These are phyloP conservation scores for Xanthorhoe designata DNA, from an alignment of 2,888 invertebrate species.

Conservation along the genomic window DNA sequence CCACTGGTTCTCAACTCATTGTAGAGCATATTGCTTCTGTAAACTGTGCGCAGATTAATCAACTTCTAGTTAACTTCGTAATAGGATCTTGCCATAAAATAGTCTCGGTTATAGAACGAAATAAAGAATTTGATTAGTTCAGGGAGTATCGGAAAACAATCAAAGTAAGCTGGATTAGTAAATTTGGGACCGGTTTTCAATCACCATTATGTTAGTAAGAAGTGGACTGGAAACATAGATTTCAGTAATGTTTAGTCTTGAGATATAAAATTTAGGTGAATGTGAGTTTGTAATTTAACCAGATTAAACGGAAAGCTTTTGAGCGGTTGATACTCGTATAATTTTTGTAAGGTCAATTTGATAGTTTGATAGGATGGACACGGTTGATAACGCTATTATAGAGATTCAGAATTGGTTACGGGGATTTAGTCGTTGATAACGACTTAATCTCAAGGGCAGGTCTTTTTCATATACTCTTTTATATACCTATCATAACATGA, in stretches of 20 bases:
- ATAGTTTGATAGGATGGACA: too few relatives aligned
- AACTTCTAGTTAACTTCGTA: conserved; percentile 36
- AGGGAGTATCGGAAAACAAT: conserved; percentile 23
- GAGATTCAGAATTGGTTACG: too few relatives aligned
- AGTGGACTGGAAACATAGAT: background rate
- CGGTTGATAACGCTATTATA: too few relatives aligned
- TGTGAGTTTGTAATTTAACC: too few relatives aligned
- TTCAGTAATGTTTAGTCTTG: background rate
- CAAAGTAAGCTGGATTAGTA: conserved; percentile 8
- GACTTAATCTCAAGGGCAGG: too few relatives aligned
- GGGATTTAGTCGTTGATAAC: too few relatives aligned
- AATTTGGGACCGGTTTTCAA: background rate
- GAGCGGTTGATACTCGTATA: too few relatives aligned
- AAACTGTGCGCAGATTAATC: conserved; percentile 32
- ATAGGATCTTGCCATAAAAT: conserved; percentile 22
- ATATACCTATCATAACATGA: too few relatives aligned
- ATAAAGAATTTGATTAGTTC: conserved; percentile 28
- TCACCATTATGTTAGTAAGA: background rate
- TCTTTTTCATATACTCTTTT: too few relatives aligned
- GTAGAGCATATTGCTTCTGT: conserved; percentile 32
- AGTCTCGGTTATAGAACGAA: conserved; percentile 5
- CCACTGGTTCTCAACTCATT: conserved; percentile 18
- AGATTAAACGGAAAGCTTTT: too few relatives aligned
- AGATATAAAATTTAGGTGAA: too few relatives aligned
- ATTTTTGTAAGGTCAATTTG: too few relatives aligned